Evolutionary conservation across 1,140 invertebrate species (phyloP).

Genomic region (Lordiphosa collinella): DNA sequence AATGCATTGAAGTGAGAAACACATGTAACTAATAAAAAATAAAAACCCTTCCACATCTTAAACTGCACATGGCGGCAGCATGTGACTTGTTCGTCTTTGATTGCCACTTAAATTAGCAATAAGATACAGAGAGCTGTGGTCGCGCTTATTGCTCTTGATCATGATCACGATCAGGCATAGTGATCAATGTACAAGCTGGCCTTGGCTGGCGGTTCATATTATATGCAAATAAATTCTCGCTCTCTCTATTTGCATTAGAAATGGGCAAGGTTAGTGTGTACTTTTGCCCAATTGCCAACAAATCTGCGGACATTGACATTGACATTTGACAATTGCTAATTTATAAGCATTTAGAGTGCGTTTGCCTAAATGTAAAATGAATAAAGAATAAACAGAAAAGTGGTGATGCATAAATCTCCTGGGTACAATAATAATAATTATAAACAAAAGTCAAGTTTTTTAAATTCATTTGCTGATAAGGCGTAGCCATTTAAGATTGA

Average conservation of each 20-base stretch:
- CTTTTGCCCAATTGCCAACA: slow-evolving; percentile 20
- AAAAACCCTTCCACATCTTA: slow-evolving; percentile 1
- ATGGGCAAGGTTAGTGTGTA: not conserved
- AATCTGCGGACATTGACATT: not conserved
- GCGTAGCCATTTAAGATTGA: no score
- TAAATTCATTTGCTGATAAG: no score
- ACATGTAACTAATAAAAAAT: no score
- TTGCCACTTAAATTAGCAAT: not conserved
- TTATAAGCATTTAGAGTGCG: slow-evolving; percentile 15
- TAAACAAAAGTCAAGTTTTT: no score
- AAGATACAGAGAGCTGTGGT: slow-evolving; percentile 12
- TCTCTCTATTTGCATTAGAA: not conserved
- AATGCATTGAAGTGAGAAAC: no score
- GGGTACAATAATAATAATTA: no score
- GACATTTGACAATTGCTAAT: slow-evolving; percentile 22
- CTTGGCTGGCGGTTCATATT: slow-evolving; percentile 36
- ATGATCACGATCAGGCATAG: slow-evolving; percentile 42
- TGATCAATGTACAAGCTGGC: slow-evolving; percentile 44
- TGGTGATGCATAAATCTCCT: no score
- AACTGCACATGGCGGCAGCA: slow-evolving; percentile 20
- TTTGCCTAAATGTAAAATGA: not conserved
- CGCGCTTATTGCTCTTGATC: slow-evolving; percentile 41
- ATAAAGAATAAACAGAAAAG: not conserved
- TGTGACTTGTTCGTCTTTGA: slow-evolving; percentile 7
- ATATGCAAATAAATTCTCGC: slow-evolving; percentile 18